Conservation (phyloP, 2,888 invertebrate species). For the Opisthograptis luteolata region DNA sequence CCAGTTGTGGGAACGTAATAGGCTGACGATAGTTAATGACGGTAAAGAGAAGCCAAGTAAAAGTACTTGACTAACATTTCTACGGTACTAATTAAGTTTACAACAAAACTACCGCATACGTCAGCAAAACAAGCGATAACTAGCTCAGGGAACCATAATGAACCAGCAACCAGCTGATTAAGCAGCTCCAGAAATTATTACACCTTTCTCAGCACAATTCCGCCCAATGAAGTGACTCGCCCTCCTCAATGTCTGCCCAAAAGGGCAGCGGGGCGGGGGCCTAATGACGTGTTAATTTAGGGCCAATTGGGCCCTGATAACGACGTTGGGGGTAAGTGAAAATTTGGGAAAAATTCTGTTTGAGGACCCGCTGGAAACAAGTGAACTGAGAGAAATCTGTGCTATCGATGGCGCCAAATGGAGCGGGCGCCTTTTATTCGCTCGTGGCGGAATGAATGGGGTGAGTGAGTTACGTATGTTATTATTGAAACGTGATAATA, state of each 20-base stretch:
- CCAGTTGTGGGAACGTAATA: no score
- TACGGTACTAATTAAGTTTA: no score
- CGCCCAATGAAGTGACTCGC: constrained; percentile 19
- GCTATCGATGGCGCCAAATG: background rate
- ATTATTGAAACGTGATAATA: no score
- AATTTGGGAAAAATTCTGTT: constrained; percentile 16
- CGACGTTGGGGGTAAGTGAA: constrained; percentile 28
- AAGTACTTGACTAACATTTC: no score
- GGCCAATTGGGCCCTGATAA: constrained; percentile 46
- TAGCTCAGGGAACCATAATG: background rate
- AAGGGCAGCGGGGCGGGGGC: constrained; percentile 45
- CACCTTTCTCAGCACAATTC: constrained; percentile 22
- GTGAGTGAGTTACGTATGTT: background rate
- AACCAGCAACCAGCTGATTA: constrained; percentile 12
- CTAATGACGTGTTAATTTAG: constrained; percentile 58
- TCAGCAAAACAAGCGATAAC: no score
- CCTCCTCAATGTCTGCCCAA: constrained; percentile 37
- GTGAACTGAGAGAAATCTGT: background rate
- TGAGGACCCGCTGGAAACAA: background rate
- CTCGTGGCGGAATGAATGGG: background rate
- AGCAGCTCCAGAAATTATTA: constrained; percentile 16
- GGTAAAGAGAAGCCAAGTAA: no score
- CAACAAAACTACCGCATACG: no score
- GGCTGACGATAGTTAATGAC: no score
- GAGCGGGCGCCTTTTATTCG: background rate